Evolutionary conservation across 2,113 vertebrate species (phyloP).

Genomic region (Ailurus styani): DNA sequence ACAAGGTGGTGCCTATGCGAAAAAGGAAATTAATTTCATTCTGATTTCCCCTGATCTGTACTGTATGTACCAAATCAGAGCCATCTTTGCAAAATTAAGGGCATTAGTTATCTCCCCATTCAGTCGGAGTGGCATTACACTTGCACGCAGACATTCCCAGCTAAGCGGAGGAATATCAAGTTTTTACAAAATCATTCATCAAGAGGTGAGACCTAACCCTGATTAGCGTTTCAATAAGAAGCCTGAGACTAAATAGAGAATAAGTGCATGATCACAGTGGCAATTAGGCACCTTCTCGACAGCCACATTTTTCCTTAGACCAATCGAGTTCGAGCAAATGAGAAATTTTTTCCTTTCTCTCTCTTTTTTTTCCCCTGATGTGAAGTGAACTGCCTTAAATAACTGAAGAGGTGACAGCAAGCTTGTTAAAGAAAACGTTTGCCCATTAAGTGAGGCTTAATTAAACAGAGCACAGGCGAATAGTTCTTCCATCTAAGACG

Average conservation of each 20-base stretch:
- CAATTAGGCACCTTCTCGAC: constrained; percentile 67
- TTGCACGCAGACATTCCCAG: constrained; percentile 38
- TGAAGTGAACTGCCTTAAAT: constrained; percentile 54
- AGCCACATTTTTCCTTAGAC: constrained; percentile 45
- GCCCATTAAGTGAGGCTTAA: constrained; percentile 73
- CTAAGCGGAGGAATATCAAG: constrained; percentile 60
- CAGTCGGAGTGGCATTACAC: constrained; percentile 38
- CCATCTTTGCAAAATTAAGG: constrained; percentile 68
- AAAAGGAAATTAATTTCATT: constrained; percentile 63
- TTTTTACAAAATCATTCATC: constrained; percentile 76
- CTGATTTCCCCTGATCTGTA: constrained; percentile 58
- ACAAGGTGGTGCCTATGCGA: constrained; percentile 31
- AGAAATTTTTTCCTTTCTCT: not conserved
- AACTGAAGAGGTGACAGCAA: constrained; percentile 56
- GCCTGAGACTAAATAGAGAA: constrained; percentile 64
- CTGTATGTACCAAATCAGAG: constrained; percentile 60
- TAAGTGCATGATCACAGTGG: constrained; percentile 29
- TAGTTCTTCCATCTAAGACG: constrained; percentile 43
- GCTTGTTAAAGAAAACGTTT: constrained; percentile 42
- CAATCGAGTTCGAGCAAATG: constrained; percentile 53
- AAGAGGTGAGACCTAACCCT: constrained; percentile 72
- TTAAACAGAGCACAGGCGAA: constrained; percentile 64
- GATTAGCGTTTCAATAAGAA: constrained; percentile 73
- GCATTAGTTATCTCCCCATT: constrained; percentile 70
- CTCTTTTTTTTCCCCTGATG: not conserved